Evolutionary conservation across 2,113 vertebrate species (phyloP), one percentile per base, ranked within the genome.

Genomic region (Stigmatopora argus): DNA sequence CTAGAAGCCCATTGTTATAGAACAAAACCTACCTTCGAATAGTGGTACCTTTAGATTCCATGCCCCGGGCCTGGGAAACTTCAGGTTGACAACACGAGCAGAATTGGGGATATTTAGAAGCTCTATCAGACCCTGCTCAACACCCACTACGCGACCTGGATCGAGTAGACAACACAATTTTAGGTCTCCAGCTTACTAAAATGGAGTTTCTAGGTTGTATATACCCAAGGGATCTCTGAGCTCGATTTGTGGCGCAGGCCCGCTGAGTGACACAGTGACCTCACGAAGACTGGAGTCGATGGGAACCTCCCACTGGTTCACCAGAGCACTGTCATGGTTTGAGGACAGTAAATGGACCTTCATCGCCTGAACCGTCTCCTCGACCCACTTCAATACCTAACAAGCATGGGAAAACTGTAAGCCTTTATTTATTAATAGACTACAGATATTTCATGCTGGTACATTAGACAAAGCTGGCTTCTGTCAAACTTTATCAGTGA

Each of bases 321-420:
- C 91, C 62, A 92, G 92, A 0, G 89, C 90, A 0, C 82, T 81
- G 78, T 95, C 91, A 0, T 95, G 94, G 77, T 98, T 93, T 0
- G 91, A 93, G 56, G 95, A 95, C 49, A 97, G 85, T 69, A 98
- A 86, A 78, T 96, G 93, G 67, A 98, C 94, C 81, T 94, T 97
- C 87, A 94, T 91, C 61, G 92, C 86, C 85, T 94, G 95, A 65
- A 98, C 89, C 0, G 94, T 94, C 65, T 93, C 93, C 80, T 98
- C 95, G 19, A 98, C 95, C 95, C 95, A 98, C 75, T 93, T 95
- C 55, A 98, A 88, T 64, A 97, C 94, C 95, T 98, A 80, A 5
- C 14, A 77, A 34, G 56, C 60, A 47, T 35, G 61, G 58, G 58
- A 41, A 66, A 66, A 66, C 51, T 62, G 35, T 5, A 15, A 41